Evolutionary conservation across 2,888 invertebrate species (phyloP).

Genomic region (Microctonus brassicae): DNA sequence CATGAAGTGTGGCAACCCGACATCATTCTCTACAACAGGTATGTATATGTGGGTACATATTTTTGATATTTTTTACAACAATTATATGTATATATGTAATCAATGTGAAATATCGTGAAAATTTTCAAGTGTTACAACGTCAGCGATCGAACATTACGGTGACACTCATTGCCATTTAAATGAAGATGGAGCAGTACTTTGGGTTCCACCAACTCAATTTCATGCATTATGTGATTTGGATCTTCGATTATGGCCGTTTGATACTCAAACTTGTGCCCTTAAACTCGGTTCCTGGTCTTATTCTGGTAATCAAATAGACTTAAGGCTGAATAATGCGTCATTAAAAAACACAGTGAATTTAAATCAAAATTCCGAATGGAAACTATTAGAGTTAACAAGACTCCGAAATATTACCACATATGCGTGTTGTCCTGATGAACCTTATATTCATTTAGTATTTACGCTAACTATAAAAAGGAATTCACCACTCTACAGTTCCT

Average conservation of each 20-base stretch:
- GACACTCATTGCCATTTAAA: conserved; percentile 73
- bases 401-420: conserved; percentile 69
- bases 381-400: conserved; percentile 68
- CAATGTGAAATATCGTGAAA: not conserved
- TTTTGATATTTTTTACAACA: no score
- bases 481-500: conserved; percentile 75
- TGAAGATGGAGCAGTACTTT: conserved; percentile 73
- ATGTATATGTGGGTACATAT: conserved; percentile 21
- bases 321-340: conserved; percentile 56
- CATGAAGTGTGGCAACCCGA: conserved; percentile 87
- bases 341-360: not conserved
- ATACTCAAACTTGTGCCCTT: conserved; percentile 77
- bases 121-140: conserved; percentile 73
- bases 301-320: conserved; percentile 74
- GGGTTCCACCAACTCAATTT: conserved; percentile 80
- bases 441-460: conserved; percentile 72
- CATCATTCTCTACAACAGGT: conserved; percentile 79
- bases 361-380: conserved; percentile 70
- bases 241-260: conserved; percentile 82
- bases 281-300: conserved; percentile 83
- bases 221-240: conserved; percentile 77
- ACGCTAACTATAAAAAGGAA: conserved; percentile 72
- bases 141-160: conserved; percentile 74
- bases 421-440: conserved; percentile 73
- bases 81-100: not conserved